phyloP scores from a whole-genome alignment of 2,888 invertebrate genomes.

The Cylindroiulus punctatus region DNA sequence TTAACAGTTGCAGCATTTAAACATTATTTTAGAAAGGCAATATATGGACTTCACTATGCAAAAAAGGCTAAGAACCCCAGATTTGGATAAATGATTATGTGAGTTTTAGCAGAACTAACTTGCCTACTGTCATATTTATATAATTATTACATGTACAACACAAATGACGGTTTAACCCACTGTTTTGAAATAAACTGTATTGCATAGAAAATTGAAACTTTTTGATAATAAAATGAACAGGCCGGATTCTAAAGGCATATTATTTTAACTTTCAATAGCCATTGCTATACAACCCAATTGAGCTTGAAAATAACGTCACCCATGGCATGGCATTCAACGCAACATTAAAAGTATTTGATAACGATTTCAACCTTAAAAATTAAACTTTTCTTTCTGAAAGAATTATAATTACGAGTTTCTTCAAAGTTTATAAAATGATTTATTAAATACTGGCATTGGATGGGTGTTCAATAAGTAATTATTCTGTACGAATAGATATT shows the following conservation, averaged over 20 bases:
- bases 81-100: conserved; percentile 1
- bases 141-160: not conserved
- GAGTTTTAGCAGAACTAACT: not conserved
- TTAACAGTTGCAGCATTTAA: no score
- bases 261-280: not conserved
- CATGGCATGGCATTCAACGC: not conserved
- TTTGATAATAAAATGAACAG: not conserved
- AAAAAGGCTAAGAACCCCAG: not conserved
- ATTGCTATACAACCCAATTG: not conserved
- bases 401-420: not conserved
- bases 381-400: not conserved
- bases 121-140: not conserved
- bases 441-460: not conserved
- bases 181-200: not conserved
- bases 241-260: not conserved
- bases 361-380: not conserved
- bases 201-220: conserved; percentile 5
- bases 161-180: not conserved
- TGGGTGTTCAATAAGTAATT: not conserved
- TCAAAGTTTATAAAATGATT: not conserved
- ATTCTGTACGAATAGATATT: not conserved
- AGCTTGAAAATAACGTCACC: not conserved
- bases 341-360: not conserved
- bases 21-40: no score
- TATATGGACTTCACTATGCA: no score